Percentiles rank a stretch among this genome's conserved stretches.
Conservation (phyloP, 2,113 vertebrate species). For the Nerophis ophidion region DNA sequence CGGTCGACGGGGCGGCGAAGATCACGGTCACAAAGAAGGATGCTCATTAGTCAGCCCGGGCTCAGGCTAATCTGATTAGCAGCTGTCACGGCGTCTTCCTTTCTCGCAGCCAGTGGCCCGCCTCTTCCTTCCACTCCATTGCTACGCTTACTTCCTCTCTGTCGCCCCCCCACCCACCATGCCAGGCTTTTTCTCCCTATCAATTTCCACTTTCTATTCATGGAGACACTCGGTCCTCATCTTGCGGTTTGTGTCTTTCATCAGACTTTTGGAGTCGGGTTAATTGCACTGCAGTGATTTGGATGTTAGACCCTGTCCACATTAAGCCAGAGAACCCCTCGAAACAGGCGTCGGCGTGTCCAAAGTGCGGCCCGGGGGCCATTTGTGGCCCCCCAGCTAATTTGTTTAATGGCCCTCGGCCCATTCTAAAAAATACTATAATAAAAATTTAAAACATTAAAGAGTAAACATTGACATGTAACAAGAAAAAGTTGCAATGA, state of each 20-base stretch:
- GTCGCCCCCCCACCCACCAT: not conserved
- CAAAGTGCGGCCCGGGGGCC: no score
- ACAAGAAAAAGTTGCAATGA: no score
- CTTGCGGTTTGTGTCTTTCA: no score
- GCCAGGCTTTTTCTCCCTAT: slow-evolving; percentile 6
- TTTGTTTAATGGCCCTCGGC: no score
- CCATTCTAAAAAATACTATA: no score
- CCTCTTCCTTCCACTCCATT: slow-evolving; percentile 52
- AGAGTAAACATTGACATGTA: no score
- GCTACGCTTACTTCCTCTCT: slow-evolving; percentile 42
- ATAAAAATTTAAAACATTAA: no score
- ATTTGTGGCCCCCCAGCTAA: no score
- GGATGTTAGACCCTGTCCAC: no score
- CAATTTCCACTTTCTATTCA: slow-evolving; percentile 21
- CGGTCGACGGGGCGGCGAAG: slow-evolving; percentile 59
- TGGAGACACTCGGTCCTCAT: slow-evolving; percentile 9
- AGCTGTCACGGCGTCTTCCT: slow-evolving; percentile 68
- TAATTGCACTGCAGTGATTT: not conserved
- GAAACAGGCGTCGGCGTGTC: no score
- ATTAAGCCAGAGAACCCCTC: no score
- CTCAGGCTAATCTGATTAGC: slow-evolving; percentile 75
- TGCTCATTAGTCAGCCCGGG: slow-evolving; percentile 73
- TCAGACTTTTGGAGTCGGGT: not conserved
- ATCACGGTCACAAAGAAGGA: slow-evolving; percentile 69
- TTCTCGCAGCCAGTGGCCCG: slow-evolving; percentile 53